Evolutionary conservation across 37 sponge, comb jelly and placozoan genomes (phyloP).

Genomic region (Ephydatia muelleri): DNA sequence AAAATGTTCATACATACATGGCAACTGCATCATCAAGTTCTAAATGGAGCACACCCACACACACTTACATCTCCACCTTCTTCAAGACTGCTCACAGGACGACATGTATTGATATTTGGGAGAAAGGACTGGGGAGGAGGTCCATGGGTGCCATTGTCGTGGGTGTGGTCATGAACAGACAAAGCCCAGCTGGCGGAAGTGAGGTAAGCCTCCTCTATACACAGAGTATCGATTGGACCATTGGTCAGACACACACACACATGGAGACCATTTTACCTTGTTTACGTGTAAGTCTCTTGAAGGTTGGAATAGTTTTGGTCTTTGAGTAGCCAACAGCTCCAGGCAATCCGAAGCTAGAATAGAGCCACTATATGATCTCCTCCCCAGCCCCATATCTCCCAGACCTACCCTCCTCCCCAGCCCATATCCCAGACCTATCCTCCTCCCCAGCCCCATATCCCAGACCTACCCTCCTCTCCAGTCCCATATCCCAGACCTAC

Average conservation of each 20-base stretch:
- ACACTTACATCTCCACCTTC: slow-evolving; percentile 75
- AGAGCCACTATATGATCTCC: background rate
- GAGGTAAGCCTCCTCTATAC: slow-evolving; percentile 50
- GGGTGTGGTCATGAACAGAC: slow-evolving; percentile 19
- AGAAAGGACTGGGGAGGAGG: slow-evolving; percentile 5
- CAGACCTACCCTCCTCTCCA: background rate
- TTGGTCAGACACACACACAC: background rate
- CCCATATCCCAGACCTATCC: background rate
- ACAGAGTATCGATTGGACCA: background rate
- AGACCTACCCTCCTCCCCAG: background rate
- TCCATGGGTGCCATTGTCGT: background rate
- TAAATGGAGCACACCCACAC: background rate
- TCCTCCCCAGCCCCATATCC: slow-evolving; percentile 2
- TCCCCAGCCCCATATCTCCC: slow-evolving; percentile 11
- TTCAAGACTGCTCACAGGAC: slow-evolving; percentile 83
- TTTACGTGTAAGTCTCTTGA: slow-evolving; percentile 39
- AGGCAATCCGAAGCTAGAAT: slow-evolving; percentile 12
- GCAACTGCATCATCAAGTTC: too few relatives aligned
- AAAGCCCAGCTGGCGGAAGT: slow-evolving; percentile 63
- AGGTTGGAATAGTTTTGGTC: slow-evolving; percentile 54
- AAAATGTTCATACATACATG: background rate
- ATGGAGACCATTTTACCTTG: slow-evolving; percentile 30
- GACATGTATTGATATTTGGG: slow-evolving; percentile 76
- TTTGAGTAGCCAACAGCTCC: slow-evolving; percentile 55
- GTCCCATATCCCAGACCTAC: background rate